Conservation (phyloP, 2,888 invertebrate genomes). For the Cactoblastis cactorum region DNA sequence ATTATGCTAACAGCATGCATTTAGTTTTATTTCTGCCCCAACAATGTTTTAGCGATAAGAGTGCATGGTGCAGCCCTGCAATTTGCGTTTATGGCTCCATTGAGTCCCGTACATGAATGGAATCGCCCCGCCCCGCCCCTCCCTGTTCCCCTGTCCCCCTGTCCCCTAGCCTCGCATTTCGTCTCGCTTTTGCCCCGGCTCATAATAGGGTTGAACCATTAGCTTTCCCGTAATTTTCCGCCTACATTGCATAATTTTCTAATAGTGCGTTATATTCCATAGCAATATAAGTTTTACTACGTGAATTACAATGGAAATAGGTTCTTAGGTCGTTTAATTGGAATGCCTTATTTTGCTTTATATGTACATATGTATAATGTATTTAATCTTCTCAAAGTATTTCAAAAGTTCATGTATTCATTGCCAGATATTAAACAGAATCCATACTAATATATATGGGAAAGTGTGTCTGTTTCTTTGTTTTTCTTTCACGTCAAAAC, state of each 20-base stretch:
- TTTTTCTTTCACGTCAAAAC: too few species aligned
- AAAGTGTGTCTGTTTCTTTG: too few species aligned
- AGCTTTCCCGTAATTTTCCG: slow-evolving; percentile 34
- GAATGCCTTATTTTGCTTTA: too few species aligned
- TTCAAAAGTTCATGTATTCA: too few species aligned
- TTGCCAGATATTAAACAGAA: too few species aligned
- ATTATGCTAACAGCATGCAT: neutral
- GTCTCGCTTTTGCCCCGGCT: slow-evolving; percentile 20
- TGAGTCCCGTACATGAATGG: slow-evolving; percentile 44
- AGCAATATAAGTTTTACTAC: neutral
- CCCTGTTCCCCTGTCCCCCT: too few species aligned
- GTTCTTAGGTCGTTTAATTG: neutral
- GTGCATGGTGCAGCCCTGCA: slow-evolving; percentile 37
- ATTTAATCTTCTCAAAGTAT: too few species aligned
- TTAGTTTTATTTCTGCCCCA: slow-evolving; percentile 11
- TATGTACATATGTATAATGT: too few species aligned
- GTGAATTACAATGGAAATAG: neutral
- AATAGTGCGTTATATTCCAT: slow-evolving; percentile 18
- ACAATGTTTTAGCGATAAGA: slow-evolving; percentile 1
- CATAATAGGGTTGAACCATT: slow-evolving; percentile 37
- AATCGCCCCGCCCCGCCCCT: slow-evolving; percentile 29
- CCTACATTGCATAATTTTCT: slow-evolving; percentile 38
- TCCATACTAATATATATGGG: too few species aligned
- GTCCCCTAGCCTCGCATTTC: slow-evolving; percentile 26
- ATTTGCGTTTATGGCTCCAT: slow-evolving; percentile 50